Conservation (phyloP, 2,113 vertebrate genomes). For the Anarrhichthys ocellatus region DNA sequence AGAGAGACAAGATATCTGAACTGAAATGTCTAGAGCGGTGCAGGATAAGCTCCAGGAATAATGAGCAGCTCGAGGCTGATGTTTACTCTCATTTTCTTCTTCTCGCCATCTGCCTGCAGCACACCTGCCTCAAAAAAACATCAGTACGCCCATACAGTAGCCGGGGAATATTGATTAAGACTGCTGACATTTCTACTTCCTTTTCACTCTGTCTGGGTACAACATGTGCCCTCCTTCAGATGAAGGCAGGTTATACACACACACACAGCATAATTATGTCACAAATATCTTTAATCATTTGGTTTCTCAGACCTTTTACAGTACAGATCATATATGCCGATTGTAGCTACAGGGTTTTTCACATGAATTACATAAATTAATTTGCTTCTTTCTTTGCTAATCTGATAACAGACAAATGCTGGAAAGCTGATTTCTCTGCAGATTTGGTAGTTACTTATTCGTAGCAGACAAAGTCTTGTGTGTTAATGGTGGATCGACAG, state of each 20-base stretch:
- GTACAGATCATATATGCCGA: not conserved
- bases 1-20: conserved; percentile 24
- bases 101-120: conserved; percentile 54
- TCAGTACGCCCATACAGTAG: conserved; percentile 40
- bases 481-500: not conserved
- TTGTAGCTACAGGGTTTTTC: not conserved
- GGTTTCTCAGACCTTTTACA: not conserved
- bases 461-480: not conserved
- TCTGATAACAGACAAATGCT: not conserved
- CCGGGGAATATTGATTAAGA: conserved; percentile 68
- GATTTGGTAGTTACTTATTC: not conserved
- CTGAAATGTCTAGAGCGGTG: conserved; percentile 27
- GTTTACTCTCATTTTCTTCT: conserved; percentile 54
- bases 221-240: conserved; percentile 29
- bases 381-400: not conserved
- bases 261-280: not conserved
- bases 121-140: conserved; percentile 44
- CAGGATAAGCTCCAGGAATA: conserved; percentile 52
- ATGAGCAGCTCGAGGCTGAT: conserved; percentile 30
- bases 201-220: conserved; percentile 38
- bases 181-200: conserved; percentile 67
- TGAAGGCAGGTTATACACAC: conserved; percentile 2
- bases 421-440: not conserved
- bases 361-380: not conserved
- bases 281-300: conserved; percentile 5